Evolutionary conservation across 2,888 invertebrate genomes (phyloP).

Genomic region (Calameuta idolon): DNA sequence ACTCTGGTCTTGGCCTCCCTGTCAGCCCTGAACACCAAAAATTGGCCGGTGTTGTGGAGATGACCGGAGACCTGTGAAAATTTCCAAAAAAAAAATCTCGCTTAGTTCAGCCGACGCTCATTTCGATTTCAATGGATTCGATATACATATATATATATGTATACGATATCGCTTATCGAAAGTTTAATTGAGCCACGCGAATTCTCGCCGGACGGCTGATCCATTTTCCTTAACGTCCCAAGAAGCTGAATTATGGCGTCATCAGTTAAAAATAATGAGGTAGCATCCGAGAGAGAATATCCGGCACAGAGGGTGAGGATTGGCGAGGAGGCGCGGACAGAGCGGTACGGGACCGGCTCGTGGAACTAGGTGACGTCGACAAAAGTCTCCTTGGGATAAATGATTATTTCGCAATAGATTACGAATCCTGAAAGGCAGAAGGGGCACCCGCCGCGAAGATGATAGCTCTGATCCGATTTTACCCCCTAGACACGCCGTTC

Average conservation of each 20-base stretch:
- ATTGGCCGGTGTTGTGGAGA: constrained; percentile 94
- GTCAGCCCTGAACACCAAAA: constrained; percentile 90
- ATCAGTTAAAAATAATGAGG: constrained; percentile 63
- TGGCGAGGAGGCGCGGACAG: too few relatives aligned
- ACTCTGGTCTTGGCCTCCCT: constrained; percentile 91
- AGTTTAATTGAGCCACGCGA: too few relatives aligned
- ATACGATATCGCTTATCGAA: too few relatives aligned
- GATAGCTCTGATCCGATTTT: too few relatives aligned
- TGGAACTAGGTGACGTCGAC: constrained; percentile 47
- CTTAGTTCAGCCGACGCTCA: too few relatives aligned
- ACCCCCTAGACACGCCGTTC: too few relatives aligned
- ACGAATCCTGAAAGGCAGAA: too few relatives aligned
- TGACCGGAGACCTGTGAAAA: constrained; percentile 83
- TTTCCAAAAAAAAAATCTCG: too few relatives aligned
- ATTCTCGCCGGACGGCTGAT: constrained; percentile 28
- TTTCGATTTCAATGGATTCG: too few relatives aligned
- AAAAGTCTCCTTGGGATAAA: constrained; percentile 52
- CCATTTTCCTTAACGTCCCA: constrained; percentile 59
- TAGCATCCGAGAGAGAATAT: constrained; percentile 37
- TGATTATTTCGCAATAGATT: constrained; percentile 58
- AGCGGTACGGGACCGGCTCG: neutral
- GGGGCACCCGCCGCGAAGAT: too few relatives aligned
- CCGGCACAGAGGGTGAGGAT: neutral
- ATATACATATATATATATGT: too few relatives aligned
- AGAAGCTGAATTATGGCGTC: constrained; percentile 59